Evolutionary conservation across 2,888 invertebrate genomes (phyloP).

Genomic region (Sinopyrophorus schimmeli): DNA sequence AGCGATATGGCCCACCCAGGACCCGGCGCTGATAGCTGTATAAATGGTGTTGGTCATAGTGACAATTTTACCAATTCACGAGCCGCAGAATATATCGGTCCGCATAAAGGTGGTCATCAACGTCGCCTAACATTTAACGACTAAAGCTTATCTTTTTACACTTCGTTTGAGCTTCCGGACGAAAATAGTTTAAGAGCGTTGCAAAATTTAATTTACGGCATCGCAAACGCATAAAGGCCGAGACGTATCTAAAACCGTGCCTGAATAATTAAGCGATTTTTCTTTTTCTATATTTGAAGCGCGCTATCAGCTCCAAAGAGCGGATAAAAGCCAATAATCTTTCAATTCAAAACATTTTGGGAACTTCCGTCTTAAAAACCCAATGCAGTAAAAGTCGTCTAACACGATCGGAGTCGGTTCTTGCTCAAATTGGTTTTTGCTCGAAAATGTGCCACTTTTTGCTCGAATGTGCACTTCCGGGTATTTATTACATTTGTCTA

Average conservation of each 20-base stretch:
- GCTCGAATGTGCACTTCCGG: too few relatives aligned
- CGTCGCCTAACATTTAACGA: constrained; percentile 50
- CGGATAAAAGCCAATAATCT: too few relatives aligned
- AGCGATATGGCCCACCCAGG: constrained; percentile 45
- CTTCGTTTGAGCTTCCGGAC: constrained; percentile 25
- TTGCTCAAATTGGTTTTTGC: too few relatives aligned
- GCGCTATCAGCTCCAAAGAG: too few relatives aligned
- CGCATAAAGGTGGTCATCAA: constrained; percentile 47
- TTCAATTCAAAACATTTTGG: constrained; percentile 1
- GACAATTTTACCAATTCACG: constrained; percentile 51
- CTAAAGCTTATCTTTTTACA: constrained; percentile 30
- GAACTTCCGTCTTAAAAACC: too few relatives aligned
- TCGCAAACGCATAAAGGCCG: constrained; percentile 9
- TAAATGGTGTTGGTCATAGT: constrained; percentile 49
- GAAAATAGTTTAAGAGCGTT: constrained; percentile 26
- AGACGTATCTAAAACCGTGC: constrained; percentile 15
- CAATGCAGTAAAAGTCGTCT: too few relatives aligned
- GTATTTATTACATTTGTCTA: too few relatives aligned
- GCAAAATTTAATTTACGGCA: constrained; percentile 26
- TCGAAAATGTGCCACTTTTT: too few relatives aligned
- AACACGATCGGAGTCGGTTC: too few relatives aligned
- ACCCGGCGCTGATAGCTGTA: constrained; percentile 48
- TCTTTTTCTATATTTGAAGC: not conserved
- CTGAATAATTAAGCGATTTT: constrained; percentile 16
- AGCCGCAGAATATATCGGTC: constrained; percentile 49